These are phyloP conservation scores for Desmophyllum pertusum DNA, from an alignment of 92 coral and sea anemone species.

Conservation along the genomic window DNA sequence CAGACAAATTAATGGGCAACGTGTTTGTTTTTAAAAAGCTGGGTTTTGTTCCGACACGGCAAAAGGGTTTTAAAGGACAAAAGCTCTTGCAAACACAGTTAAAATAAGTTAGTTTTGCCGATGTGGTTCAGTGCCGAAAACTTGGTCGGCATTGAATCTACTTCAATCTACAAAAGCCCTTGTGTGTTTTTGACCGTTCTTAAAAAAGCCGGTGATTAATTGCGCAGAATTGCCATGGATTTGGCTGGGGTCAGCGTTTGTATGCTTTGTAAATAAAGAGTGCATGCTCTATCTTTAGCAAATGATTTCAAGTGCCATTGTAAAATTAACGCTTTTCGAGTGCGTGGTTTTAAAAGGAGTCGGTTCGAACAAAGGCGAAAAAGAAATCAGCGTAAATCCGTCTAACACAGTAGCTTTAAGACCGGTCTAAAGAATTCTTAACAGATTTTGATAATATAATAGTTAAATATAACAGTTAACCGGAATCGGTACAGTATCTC, in stretches of 20 bases:
- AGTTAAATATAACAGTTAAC: not conserved
- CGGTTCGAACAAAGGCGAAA: not conserved
- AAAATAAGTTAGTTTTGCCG: not conserved
- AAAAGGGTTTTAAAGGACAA: conserved; percentile 1
- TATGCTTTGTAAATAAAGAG: conserved; percentile 21
- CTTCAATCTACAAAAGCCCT: not conserved
- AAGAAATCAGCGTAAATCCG: conserved; percentile 18
- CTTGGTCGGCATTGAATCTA: too few relatives aligned
- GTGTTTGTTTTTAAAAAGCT: conserved; percentile 15
- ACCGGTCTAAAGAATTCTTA: conserved; percentile 8
- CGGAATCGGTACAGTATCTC: conserved; percentile 19
- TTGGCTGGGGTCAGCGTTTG: conserved; percentile 19
- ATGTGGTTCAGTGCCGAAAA: not conserved
- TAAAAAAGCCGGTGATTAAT: not conserved
- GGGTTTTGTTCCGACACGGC: not conserved
- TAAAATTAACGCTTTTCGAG: conserved; percentile 33
- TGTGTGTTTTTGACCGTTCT: not conserved
- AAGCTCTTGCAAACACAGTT: not conserved
- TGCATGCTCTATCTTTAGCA: conserved; percentile 14
- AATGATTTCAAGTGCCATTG: conserved; percentile 41
- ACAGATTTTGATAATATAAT: conserved; percentile 18
- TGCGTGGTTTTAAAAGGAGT: not conserved
- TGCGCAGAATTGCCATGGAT: conserved; percentile 7
- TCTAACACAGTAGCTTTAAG: not conserved
- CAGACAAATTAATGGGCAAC: not conserved